Conservation (phyloP, 2,797 vertebrate genomes). For the Ctenosaura bakeri region DNA sequence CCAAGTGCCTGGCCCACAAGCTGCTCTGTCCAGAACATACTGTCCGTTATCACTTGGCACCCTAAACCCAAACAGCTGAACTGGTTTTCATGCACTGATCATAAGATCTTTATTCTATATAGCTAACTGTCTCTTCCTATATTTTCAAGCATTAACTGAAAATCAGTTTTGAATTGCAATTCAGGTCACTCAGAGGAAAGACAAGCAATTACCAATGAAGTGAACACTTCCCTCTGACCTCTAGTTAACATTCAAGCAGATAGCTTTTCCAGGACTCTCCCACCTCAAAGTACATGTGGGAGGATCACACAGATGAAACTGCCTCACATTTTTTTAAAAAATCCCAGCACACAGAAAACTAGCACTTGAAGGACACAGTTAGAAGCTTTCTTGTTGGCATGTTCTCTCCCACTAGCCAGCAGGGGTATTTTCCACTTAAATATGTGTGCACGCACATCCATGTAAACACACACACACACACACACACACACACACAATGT, state of each 20-base stretch:
- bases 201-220: background rate
- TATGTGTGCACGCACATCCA: too few relatives aligned
- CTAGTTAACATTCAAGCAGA: background rate
- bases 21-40: slow-evolving; percentile 71
- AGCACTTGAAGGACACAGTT: background rate
- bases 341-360: background rate
- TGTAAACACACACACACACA: too few relatives aligned
- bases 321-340: background rate
- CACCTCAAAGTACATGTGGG: background rate
- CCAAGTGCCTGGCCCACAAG: background rate
- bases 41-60: slow-evolving; percentile 78
- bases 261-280: background rate
- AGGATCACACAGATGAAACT: background rate
- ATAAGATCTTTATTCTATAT: slow-evolving; percentile 28
- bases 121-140: too few relatives aligned
- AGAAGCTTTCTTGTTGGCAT: background rate
- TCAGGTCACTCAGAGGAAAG: background rate
- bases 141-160: too few relatives aligned
- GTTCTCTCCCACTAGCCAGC: background rate
- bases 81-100: slow-evolving; percentile 64
- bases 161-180: background rate
- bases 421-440: too few relatives aligned
- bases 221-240: background rate
- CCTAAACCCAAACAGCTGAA: slow-evolving; percentile 72
- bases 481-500: too few relatives aligned